Base-by-base conservation (phyloP, 2,888 invertebrate genomes). In the Monochamus alternatus region DNA sequence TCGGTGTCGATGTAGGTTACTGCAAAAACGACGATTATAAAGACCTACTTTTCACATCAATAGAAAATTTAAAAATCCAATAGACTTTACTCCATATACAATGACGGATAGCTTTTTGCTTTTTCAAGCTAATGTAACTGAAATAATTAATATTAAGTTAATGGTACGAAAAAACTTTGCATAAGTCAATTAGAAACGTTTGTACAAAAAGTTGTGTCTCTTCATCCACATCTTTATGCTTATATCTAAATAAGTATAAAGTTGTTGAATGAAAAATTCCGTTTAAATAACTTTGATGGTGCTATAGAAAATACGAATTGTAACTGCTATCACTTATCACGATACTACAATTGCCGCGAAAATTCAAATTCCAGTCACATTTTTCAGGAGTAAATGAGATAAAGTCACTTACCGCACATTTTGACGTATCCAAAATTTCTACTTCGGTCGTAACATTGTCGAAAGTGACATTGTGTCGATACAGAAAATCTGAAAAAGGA, bases 361-460 rank as follows among this genome's bases (percentile, higher is more conserved):
- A n/a, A n/a, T n/a, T n/a, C n/a, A n/a, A n/a, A n/a, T n/a, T n/a
- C n/a, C n/a, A n/a, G n/a, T n/a, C n/a, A n/a, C n/a, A n/a, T n/a
- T n/a, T n/a, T n/a, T n/a, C n/a, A n/a, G n/a, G n/a, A n/a, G n/a
- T n/a, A n/a, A 12, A 47, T 5, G 9, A 8, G 5, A 47, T 47
- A 8, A 47, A 47, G 12, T 47, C 12, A 91, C 94, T 93, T 91
- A 95, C 95, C 91, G 93, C 93, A 90, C 94, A 95, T 90, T 93
- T 94, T 83, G 94, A 95, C 83, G 94, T 95, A 90, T 94, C 95
- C 89, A 94, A 90, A 89, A 94, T 94, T 91, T 94, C 95, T 84
- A 94, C 93, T 90, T 95, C 95, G 78, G 94, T 94, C 82, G 93
- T 92, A 81, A 93, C 94, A 86, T 93, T 94, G 88, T 95, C 95